These are phyloP conservation scores for Ochotona princeps DNA, from an alignment of 2,113 vertebrate genomes.

Conservation along the genomic window DNA sequence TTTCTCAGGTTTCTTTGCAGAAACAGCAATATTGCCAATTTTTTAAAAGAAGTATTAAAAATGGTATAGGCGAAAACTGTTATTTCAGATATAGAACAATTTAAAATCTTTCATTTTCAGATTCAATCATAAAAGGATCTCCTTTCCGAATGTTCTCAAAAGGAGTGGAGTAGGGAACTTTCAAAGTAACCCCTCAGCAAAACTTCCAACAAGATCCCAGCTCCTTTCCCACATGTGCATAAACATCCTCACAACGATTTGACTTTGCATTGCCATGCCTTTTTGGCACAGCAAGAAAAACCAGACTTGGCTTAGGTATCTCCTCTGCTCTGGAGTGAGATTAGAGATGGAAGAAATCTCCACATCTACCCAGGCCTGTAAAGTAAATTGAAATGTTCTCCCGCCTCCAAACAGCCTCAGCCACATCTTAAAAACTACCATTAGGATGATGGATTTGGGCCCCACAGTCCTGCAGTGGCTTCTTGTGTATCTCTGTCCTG, in stretches of 20 bases:
- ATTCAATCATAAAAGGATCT: neutral
- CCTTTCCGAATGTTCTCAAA: conserved; percentile 40
- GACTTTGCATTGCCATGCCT: neutral
- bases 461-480: conserved; percentile 71
- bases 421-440: conserved; percentile 69
- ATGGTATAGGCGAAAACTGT: neutral
- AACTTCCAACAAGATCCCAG: neutral
- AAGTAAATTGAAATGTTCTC: conserved; percentile 71
- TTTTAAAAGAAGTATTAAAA: neutral
- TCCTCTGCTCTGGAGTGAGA: conserved; percentile 56
- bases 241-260: conserved; percentile 40
- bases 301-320: conserved; percentile 55
- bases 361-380: conserved; percentile 56
- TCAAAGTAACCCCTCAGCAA: neutral
- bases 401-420: conserved; percentile 66
- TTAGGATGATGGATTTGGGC: neutral
- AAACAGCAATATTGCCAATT: neutral
- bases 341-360: conserved; percentile 70
- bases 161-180: neutral
- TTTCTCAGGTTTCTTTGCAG: neutral
- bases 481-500: conserved; percentile 62
- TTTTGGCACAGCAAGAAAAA: conserved; percentile 16
- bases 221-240: neutral
- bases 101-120: neutral
- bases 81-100: conserved; percentile 17